Percentiles rank a stretch among this genome's conserved stretches.
Evolutionary conservation across 2,113 vertebrate species (phyloP).

Genomic region (Tachysurus vachellii): DNA sequence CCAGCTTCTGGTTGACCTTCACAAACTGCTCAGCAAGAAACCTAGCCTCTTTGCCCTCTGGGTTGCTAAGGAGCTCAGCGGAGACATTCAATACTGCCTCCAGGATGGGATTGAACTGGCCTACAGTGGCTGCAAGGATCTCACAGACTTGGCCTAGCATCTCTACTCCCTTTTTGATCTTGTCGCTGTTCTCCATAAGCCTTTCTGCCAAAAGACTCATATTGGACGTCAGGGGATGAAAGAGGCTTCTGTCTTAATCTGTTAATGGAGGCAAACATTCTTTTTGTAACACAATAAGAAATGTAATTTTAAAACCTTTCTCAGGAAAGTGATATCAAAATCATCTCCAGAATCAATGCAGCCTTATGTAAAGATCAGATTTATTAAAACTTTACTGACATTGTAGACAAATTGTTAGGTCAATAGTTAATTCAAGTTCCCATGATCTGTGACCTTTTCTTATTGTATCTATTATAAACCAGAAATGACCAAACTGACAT

Average conservation of each 20-base stretch:
- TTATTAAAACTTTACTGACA: constrained; percentile 7
- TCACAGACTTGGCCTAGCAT: constrained; percentile 75
- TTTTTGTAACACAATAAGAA: constrained; percentile 67
- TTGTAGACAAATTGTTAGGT: constrained; percentile 35
- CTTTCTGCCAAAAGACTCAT: constrained; percentile 74
- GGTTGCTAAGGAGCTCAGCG: constrained; percentile 71
- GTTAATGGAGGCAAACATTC: constrained; percentile 37
- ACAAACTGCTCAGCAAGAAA: constrained; percentile 72
- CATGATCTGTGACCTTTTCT: neutral
- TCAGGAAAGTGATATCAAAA: constrained; percentile 43
- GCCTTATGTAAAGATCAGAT: too few species aligned
- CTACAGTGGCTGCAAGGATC: constrained; percentile 73
- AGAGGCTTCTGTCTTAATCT: constrained; percentile 43
- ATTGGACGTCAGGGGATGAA: constrained; percentile 47
- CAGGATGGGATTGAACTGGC: constrained; percentile 74
- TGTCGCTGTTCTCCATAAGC: constrained; percentile 72
- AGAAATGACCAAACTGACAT: neutral
- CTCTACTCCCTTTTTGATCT: constrained; percentile 76
- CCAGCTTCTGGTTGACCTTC: constrained; percentile 69
- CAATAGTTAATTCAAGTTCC: constrained; percentile 55
- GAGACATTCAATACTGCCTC: constrained; percentile 74
- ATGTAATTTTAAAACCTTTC: constrained; percentile 36
- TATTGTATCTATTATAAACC: neutral
- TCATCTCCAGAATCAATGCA: constrained; percentile 16
- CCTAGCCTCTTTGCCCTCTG: constrained; percentile 69